Evolutionary conservation across 2,888 invertebrate genomes (phyloP).

Genomic region (Eilema griseolum): DNA sequence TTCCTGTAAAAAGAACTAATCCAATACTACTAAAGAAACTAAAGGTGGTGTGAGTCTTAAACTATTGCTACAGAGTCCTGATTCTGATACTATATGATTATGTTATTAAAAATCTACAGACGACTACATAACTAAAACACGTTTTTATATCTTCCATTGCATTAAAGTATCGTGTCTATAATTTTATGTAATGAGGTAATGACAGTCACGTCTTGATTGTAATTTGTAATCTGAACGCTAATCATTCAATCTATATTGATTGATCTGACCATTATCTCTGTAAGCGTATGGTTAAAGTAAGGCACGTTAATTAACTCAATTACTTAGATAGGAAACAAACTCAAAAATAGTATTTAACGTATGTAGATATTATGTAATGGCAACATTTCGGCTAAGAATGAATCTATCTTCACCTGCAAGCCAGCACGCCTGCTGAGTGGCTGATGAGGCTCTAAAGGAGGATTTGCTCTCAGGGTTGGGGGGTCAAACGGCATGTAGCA

Average conservation of each 20-base stretch:
- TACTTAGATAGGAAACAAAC: background rate
- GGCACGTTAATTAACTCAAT: background rate
- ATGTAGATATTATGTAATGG: background rate
- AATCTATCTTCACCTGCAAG: background rate
- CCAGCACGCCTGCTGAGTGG: background rate
- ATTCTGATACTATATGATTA: background rate
- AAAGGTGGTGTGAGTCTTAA: background rate
- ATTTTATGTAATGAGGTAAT: conserved; percentile 3
- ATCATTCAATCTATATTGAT: background rate
- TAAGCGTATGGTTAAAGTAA: background rate
- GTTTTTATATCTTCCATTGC: background rate
- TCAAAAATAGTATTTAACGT: background rate
- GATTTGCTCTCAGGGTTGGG: background rate
- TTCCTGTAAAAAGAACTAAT: too few species aligned
- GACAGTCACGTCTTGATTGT: conserved; percentile 1
- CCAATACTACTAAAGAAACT: background rate
- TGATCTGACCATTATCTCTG: background rate
- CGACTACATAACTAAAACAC: background rate
- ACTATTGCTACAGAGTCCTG: background rate
- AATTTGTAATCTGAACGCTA: background rate
- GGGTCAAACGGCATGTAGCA: background rate
- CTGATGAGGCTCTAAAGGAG: background rate
- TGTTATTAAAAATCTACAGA: background rate
- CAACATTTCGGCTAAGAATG: background rate
- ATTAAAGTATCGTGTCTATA: background rate